Conservation (phyloP, 2,113 vertebrate species). For the Sinocyclocheilus maitianheensis region DNA sequence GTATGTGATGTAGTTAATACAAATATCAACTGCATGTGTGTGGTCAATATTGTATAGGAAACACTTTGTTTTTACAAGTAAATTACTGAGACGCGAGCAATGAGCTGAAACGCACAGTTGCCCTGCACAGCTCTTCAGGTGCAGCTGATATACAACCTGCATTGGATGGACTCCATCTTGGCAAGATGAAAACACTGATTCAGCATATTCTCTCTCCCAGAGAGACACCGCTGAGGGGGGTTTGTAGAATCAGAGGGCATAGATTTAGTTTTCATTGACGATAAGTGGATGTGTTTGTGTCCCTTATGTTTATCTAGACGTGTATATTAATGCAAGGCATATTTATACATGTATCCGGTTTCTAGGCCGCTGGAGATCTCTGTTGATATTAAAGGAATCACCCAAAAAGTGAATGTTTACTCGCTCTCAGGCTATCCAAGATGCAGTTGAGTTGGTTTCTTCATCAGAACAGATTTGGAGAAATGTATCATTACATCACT, state of each 20-base stretch:
- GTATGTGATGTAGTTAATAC: background rate
- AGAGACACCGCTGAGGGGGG: background rate
- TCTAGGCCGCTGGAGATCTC: background rate
- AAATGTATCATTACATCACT: too few species aligned
- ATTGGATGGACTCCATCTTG: slow-evolving; percentile 14
- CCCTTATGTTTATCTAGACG: background rate
- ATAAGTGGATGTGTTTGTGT: too few species aligned
- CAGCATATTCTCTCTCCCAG: slow-evolving; percentile 2
- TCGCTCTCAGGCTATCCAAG: background rate
- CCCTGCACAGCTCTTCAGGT: background rate
- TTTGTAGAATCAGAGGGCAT: background rate
- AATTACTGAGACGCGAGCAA: background rate
- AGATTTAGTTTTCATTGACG: background rate
- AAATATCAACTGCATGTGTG: background rate
- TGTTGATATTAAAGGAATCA: background rate
- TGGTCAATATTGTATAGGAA: background rate
- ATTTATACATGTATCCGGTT: background rate
- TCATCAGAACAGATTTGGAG: too few species aligned
- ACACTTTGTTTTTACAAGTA: background rate
- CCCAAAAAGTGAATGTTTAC: background rate
- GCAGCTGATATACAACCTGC: slow-evolving; percentile 8
- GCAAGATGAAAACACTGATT: background rate
- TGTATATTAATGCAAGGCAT: background rate
- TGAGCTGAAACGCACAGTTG: background rate
- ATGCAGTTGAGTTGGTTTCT: too few species aligned